phyloP scores from a whole-genome alignment of 2,888 invertebrate species.

The Meteorus cinctellus region DNA sequence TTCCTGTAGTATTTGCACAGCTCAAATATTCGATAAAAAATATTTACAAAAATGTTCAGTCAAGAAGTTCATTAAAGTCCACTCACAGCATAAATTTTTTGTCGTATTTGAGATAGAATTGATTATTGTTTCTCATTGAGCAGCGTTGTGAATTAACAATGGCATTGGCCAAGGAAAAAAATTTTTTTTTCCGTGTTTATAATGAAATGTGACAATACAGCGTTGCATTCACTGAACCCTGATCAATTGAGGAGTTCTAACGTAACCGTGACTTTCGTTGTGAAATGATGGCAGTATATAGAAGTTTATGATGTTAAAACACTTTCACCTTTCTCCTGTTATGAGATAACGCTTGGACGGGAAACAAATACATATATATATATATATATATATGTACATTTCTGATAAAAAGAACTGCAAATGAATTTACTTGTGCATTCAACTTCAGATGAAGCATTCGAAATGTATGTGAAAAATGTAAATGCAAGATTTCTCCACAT shows the following conservation, averaged over 20 bases:
- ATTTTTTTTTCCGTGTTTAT: neutral
- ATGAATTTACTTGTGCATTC: too few species aligned
- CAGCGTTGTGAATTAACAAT: neutral
- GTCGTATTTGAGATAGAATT: too few species aligned
- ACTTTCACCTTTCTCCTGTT: slow-evolving; percentile 72
- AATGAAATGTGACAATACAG: slow-evolving; percentile 31
- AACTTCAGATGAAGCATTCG: too few species aligned
- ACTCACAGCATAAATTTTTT: too few species aligned
- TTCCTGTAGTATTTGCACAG: slow-evolving; percentile 4
- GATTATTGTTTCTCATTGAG: too few species aligned
- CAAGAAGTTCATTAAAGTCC: too few species aligned
- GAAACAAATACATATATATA: neutral
- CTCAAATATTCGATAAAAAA: neutral
- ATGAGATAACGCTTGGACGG: slow-evolving; percentile 63
- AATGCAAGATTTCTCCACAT: too few species aligned
- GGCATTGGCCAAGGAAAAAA: neutral
- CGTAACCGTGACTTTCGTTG: slow-evolving; percentile 67
- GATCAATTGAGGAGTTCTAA: slow-evolving; percentile 61
- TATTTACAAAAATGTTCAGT: neutral
- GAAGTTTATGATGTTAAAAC: slow-evolving; percentile 54
- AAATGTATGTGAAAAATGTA: too few species aligned
- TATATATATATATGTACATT: neutral
- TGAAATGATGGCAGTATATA: slow-evolving; percentile 31
- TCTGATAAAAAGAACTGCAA: too few species aligned
- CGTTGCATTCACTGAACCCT: slow-evolving; percentile 47